phyloP scores from a whole-genome alignment of 2,797 vertebrate species.

The Lutjanus argentimaculatus region DNA sequence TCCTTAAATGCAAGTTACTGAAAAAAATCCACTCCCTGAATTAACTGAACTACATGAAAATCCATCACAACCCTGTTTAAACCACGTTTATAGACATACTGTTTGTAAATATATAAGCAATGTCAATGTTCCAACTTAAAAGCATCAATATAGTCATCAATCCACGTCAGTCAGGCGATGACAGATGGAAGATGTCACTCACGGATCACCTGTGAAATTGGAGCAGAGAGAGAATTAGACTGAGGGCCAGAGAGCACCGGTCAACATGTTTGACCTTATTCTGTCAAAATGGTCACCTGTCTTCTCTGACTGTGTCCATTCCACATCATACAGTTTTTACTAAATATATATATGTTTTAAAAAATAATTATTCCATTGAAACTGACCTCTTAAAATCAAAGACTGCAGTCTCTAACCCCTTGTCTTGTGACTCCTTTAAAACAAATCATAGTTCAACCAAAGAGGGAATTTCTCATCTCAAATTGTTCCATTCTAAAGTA shows the following conservation, averaged over 20 bases:
- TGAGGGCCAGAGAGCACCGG: background rate
- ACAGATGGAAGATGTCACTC: constrained; percentile 42
- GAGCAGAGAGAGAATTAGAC: constrained; percentile 49
- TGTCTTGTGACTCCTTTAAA: background rate
- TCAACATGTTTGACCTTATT: constrained; percentile 26
- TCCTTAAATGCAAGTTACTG: background rate
- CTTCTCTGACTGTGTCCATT: background rate
- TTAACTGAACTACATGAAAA: constrained; percentile 39
- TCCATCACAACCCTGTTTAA: constrained; percentile 60
- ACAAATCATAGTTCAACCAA: background rate
- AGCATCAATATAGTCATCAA: constrained; percentile 35
- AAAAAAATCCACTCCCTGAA: constrained; percentile 33
- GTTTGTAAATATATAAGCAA: constrained; percentile 38
- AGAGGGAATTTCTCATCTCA: background rate
- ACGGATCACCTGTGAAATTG: constrained; percentile 73
- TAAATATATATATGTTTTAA: background rate
- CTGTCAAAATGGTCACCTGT: constrained; percentile 25
- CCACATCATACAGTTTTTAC: background rate
- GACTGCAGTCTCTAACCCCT: background rate
- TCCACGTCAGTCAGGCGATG: constrained; percentile 19
- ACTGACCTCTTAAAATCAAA: background rate
- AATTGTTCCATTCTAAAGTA: background rate
- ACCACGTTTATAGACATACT: constrained; percentile 53
- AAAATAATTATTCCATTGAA: background rate
- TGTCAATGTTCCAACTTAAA: constrained; percentile 40